These are phyloP conservation scores for Odontocolon sp. DNA, from an alignment of 2,888 invertebrate genomes.

Conservation along the genomic window DNA sequence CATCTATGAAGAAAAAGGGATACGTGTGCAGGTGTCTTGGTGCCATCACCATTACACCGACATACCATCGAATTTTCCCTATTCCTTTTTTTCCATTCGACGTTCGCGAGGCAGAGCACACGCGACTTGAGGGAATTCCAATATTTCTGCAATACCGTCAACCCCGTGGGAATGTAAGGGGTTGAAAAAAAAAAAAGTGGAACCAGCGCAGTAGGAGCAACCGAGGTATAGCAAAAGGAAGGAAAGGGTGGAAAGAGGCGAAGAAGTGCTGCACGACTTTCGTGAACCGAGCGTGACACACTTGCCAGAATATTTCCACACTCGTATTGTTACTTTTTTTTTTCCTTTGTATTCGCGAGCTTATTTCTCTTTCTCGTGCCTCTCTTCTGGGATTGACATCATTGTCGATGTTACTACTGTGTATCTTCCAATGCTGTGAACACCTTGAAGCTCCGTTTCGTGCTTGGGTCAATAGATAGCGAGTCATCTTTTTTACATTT, in stretches of 20 bases:
- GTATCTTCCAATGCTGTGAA: background rate
- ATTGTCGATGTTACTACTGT: background rate
- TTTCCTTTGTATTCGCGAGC: background rate
- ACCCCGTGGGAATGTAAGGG: constrained; percentile 53
- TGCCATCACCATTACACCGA: constrained; percentile 30
- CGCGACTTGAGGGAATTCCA: constrained; percentile 61
- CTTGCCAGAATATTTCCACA: constrained; percentile 32
- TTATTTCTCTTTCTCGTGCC: background rate
- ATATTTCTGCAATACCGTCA: constrained; percentile 59
- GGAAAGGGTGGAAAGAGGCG: constrained; percentile 26
- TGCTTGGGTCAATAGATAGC: background rate
- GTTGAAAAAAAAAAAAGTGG: constrained; percentile 36
- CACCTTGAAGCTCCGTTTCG: background rate
- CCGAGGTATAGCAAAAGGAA: constrained; percentile 13
- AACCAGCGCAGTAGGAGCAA: constrained; percentile 23
- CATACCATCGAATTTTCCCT: background rate
- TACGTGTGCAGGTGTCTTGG: constrained; percentile 32
- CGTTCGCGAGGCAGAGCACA: constrained; percentile 45
- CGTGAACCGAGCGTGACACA: constrained; percentile 52
- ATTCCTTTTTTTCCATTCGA: constrained; percentile 40
- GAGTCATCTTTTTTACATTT: constrained; percentile 19
- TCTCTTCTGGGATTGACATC: constrained; percentile 9
- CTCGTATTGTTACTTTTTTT: constrained; percentile 23
- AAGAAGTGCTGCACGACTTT: constrained; percentile 43
- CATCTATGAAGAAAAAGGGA: constrained; percentile 41